Percentiles rank a stretch among this genome's conserved stretches.
phyloP scores from a whole-genome alignment of 1,140 invertebrate genomes.

The Drosophila equinoxialis region DNA sequence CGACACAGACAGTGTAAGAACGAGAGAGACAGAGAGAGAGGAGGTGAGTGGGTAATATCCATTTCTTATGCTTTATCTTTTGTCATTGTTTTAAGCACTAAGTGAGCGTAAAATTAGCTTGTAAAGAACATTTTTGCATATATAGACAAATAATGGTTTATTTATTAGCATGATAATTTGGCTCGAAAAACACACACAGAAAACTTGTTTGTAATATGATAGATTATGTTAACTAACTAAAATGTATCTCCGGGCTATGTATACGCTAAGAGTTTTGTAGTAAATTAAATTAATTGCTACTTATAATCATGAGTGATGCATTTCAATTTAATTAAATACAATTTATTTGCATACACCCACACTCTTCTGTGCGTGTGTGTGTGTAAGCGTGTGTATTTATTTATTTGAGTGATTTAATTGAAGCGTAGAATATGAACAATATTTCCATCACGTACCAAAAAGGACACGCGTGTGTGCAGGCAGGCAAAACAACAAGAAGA shows the following conservation, averaged over 20 bases:
- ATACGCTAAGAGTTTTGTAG: not conserved
- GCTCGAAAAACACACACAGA: not conserved
- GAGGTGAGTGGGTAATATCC: not conserved
- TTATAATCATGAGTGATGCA: constrained; percentile 18
- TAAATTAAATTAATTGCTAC: constrained; percentile 21
- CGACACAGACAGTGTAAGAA: not conserved
- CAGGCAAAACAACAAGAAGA: not conserved
- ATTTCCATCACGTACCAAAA: constrained; percentile 16
- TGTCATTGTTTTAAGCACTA: constrained; percentile 70
- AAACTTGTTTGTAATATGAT: constrained; percentile 37
- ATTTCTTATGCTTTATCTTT: constrained; percentile 15
- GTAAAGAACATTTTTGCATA: constrained; percentile 55
- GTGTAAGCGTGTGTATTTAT: not conserved
- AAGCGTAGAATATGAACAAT: constrained; percentile 16
- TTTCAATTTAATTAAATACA: constrained; percentile 63
- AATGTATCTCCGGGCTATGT: not conserved
- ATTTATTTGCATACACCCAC: constrained; percentile 63
- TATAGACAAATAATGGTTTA: constrained; percentile 70
- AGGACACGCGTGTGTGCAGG: constrained; percentile 15
- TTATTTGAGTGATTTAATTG: constrained; percentile 13
- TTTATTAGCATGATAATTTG: constrained; percentile 53
- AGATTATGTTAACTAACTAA: constrained; percentile 33
- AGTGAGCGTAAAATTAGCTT: constrained; percentile 74
- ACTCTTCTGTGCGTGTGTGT: not conserved
- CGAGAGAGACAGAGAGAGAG: not conserved